phyloP scores from a whole-genome alignment of 2,797 vertebrate genomes.

The Acipenser ruthenus region DNA sequence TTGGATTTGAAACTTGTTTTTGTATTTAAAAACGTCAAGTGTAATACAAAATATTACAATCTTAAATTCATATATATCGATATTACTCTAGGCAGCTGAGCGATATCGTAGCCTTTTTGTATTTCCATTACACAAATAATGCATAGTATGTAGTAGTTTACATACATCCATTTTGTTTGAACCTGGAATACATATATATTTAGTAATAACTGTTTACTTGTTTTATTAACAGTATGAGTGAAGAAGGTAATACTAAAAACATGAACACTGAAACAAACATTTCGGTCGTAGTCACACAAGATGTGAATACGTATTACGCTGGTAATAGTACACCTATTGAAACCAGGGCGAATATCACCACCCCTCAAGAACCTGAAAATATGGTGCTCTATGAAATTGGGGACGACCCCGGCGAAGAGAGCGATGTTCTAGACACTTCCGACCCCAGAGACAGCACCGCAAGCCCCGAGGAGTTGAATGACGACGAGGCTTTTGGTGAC shows the following conservation, averaged over 20 bases:
- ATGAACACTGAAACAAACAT: slow-evolving; percentile 46
- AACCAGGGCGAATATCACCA: slow-evolving; percentile 46
- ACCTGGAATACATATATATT: no score
- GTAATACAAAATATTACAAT: no score
- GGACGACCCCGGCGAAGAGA: slow-evolving; percentile 64
- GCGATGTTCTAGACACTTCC: slow-evolving; percentile 65
- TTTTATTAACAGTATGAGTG: slow-evolving; percentile 39
- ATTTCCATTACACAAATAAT: no score
- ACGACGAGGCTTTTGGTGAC: slow-evolving; percentile 60
- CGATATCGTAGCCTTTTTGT: no score
- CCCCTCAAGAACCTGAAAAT: slow-evolving; percentile 55
- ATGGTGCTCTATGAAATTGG: slow-evolving; percentile 50
- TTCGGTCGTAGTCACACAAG: slow-evolving; percentile 51
- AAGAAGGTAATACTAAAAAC: slow-evolving; percentile 39
- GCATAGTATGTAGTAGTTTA: no score
- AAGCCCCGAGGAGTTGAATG: slow-evolving; percentile 72
- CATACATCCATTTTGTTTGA: no score
- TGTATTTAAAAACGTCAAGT: no score
- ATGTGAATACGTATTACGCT: slow-evolving; percentile 49
- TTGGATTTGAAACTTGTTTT: no score
- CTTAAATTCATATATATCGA: no score
- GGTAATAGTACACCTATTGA: slow-evolving; percentile 48
- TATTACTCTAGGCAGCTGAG: no score
- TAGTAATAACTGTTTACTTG: no score
- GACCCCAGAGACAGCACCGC: slow-evolving; percentile 70